Evolutionary conservation across 2,888 invertebrate species (phyloP).

Genomic region (Octonoba sinensis): DNA sequence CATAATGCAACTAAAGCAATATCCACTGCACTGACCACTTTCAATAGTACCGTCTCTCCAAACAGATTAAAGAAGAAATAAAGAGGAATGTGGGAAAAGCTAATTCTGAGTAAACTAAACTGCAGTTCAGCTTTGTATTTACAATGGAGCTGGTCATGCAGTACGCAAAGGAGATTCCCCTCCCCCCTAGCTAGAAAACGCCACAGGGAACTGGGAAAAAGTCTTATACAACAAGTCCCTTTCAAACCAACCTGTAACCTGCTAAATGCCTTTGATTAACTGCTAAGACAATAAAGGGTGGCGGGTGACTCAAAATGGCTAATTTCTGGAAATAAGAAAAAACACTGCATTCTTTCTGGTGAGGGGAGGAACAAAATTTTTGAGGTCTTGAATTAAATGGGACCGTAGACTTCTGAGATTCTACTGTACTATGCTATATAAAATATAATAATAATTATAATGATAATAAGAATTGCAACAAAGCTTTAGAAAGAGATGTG

Average conservation of each 20-base stretch:
- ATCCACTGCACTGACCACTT: not conserved
- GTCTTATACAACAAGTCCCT: not conserved
- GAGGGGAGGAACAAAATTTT: not conserved
- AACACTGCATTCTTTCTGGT: too few species aligned
- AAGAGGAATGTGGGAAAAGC: not conserved
- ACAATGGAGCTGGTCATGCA: not conserved
- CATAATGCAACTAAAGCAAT: not conserved
- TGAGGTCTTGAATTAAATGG: too few species aligned
- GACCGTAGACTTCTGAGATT: too few species aligned
- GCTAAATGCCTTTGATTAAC: too few species aligned
- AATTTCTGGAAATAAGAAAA: not conserved
- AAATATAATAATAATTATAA: too few species aligned
- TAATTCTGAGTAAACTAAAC: not conserved
- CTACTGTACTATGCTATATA: too few species aligned
- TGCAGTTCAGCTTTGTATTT: too few species aligned
- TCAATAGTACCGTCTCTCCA: not conserved
- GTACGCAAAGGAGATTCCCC: not conserved
- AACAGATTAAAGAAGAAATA: not conserved
- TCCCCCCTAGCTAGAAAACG: not conserved
- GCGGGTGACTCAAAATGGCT: too few species aligned
- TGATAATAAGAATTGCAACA: too few species aligned
- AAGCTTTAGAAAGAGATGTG: too few species aligned
- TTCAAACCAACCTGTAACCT: not conserved
- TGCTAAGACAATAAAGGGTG: too few species aligned
- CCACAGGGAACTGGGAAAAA: not conserved